Evolutionary conservation across 2,113 vertebrate genomes (phyloP), one percentile per base, ranked within the genome.

Genomic region (Limanda limanda): DNA sequence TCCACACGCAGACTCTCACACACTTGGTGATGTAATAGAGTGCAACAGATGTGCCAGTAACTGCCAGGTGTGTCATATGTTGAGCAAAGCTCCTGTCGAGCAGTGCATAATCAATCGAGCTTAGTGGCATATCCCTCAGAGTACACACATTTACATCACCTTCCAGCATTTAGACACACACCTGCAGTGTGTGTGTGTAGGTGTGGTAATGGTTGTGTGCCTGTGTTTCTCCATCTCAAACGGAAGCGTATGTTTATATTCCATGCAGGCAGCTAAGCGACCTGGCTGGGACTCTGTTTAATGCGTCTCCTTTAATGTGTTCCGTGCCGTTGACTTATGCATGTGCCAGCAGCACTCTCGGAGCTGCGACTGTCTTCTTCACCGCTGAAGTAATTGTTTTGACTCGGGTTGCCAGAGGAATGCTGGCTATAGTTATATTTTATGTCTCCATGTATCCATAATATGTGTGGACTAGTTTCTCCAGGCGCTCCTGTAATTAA

Each of bases 31-130:
- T 92, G 88, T 93, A 92, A 94, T 83, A 88, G 88, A 67, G 84
- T 88, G 91, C 88, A 94, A 94, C 92, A 93, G 76, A 90, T 91
- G 85, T 91, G 79, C 84, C 86, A 84, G 85, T 79, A 75, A 82
- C 78, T 79, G 81, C 63, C 81, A 88, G 87, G 81, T 88, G 77
- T 89, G 79, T 82, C 54, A 47, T 82, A 52, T 76, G 79, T 79
- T 77, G 73, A 79, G 79, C 62, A 75, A 76, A 85, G 85, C 78
- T 77, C 66, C 68, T 62, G 27, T 62, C 20, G 62, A 70, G 83
- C 58, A 45, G 25, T 59, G 64, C 79, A 75, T 69, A 71, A 78
- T 83, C 40, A 81, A 76, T 69, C 3, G 14, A 25, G 47, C 77
- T 76, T 71, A 63, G 37, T 17, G 23, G 45, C 4, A 11, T 76